A percentile compares a stretch with the other conserved stretches of the same genome.
Conservation (phyloP, 2,113 vertebrate genomes). For the Dicaeum eximium region DNA sequence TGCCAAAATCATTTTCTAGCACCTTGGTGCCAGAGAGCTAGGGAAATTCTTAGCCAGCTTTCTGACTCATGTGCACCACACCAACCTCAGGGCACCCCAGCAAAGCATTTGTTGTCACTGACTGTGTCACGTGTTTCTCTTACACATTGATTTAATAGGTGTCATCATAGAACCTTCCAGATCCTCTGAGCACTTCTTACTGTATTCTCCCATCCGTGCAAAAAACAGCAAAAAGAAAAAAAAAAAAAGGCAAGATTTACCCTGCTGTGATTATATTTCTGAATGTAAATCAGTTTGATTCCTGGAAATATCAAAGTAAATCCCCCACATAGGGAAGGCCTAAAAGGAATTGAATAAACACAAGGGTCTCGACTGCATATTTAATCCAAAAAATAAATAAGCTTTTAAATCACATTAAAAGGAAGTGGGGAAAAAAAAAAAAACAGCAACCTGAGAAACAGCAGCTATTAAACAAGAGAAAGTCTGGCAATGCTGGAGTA, state of each 20-base stretch:
- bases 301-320: slow-evolving; percentile 17
- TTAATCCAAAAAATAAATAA: slow-evolving; percentile 36
- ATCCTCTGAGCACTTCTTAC: background rate
- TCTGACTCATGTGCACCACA: background rate
- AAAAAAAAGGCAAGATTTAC: background rate
- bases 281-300: background rate
- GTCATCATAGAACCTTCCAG: background rate
- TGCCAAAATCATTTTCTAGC: slow-evolving; percentile 15
- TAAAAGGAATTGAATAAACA: slow-evolving; percentile 22
- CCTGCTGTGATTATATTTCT: background rate
- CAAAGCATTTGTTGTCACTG: background rate
- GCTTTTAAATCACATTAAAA: slow-evolving; percentile 18
- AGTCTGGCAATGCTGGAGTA: background rate
- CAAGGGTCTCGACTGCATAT: background rate
- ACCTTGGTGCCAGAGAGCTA: background rate
- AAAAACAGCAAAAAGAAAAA: background rate
- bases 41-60: background rate
- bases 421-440: background rate
- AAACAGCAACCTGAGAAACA: background rate
- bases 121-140: background rate
- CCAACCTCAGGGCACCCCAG: background rate
- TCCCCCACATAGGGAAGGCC: background rate
- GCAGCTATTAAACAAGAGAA: slow-evolving; percentile 21
- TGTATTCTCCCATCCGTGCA: background rate
- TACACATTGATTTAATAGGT: background rate